A percentile compares a stretch with the other conserved stretches of the same genome.
These are phyloP conservation scores for Paramormyrops hopkinsi DNA, from an alignment of 2,797 vertebrate species.

Conservation along the genomic window DNA sequence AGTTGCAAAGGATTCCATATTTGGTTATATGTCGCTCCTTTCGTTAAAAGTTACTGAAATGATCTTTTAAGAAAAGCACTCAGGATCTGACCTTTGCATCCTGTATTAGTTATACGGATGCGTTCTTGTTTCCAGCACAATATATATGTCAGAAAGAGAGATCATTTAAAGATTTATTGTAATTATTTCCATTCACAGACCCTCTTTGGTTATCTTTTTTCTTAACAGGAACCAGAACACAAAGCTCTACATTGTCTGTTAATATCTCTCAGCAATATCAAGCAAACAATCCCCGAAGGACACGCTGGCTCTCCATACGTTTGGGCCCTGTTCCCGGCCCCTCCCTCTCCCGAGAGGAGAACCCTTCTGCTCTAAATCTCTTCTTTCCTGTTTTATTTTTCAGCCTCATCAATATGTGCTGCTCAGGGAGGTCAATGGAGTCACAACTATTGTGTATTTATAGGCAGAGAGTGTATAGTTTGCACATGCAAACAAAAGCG, in stretches of 20 bases:
- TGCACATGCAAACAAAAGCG: constrained; percentile 19
- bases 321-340: not conserved
- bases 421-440: not conserved
- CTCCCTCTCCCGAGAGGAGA: not conserved
- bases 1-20: not conserved
- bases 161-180: not conserved
- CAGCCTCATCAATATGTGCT: constrained; percentile 4
- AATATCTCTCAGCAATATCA: not conserved
- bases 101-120: not conserved
- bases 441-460: constrained; percentile 8
- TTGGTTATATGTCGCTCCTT: not conserved
- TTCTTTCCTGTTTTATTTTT: constrained; percentile 4
- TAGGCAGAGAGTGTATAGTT: constrained; percentile 7
- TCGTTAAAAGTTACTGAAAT: not conserved
- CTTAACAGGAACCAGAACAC: not conserved
- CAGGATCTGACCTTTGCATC: not conserved
- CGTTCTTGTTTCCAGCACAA: not conserved
- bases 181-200: not conserved
- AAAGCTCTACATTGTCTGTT: constrained; percentile 3
- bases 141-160: not conserved
- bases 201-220: not conserved
- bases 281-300: not conserved
- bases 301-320: not conserved
- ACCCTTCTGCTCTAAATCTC: not conserved
- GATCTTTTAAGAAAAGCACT: not conserved